Evolutionary conservation across 2,888 invertebrate genomes (phyloP).

Genomic region (Plagodis pulveraria): DNA sequence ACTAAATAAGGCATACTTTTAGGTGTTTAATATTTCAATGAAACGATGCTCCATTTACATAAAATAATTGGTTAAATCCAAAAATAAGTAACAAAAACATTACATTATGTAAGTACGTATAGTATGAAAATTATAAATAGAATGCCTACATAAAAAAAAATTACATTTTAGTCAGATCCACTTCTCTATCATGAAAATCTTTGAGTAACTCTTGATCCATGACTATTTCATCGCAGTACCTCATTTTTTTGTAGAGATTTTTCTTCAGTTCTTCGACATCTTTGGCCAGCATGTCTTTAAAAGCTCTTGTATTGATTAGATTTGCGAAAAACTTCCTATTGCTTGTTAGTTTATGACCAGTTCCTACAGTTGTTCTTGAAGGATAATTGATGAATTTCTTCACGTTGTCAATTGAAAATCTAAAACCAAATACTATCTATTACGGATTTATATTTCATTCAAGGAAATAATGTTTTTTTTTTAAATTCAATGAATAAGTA

Average conservation of each 20-base stretch:
- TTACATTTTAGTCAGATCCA: conserved; percentile 27
- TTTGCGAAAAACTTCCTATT: conserved; percentile 75
- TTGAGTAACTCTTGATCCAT: conserved; percentile 55
- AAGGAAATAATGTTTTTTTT: too few relatives aligned
- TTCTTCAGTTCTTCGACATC: conserved; percentile 50
- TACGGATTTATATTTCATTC: too few relatives aligned
- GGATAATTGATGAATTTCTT: conserved; percentile 61
- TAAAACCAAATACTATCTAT: conserved; percentile 36
- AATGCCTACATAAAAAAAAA: too few relatives aligned
- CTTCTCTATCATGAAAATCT: conserved; percentile 63
- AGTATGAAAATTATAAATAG: too few relatives aligned
- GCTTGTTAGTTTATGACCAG: conserved; percentile 60
- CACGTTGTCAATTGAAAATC: conserved; percentile 60
- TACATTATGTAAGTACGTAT: not conserved
- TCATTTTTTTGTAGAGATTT: conserved; percentile 50
- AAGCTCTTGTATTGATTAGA: conserved; percentile 56
- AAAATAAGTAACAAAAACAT: too few relatives aligned
- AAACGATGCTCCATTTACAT: too few relatives aligned
- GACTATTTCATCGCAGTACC: conserved; percentile 60
- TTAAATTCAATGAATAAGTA: too few relatives aligned
- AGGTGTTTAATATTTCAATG: too few relatives aligned
- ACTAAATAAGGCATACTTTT: too few relatives aligned
- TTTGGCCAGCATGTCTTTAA: conserved; percentile 61
- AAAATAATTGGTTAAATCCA: too few relatives aligned
- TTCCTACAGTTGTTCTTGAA: conserved; percentile 70